Percentiles rank a stretch among this genome's conserved stretches.
These are phyloP conservation scores for Lamprologus lemairii DNA, from an alignment of 2,113 vertebrate genomes.

Conservation along the genomic window DNA sequence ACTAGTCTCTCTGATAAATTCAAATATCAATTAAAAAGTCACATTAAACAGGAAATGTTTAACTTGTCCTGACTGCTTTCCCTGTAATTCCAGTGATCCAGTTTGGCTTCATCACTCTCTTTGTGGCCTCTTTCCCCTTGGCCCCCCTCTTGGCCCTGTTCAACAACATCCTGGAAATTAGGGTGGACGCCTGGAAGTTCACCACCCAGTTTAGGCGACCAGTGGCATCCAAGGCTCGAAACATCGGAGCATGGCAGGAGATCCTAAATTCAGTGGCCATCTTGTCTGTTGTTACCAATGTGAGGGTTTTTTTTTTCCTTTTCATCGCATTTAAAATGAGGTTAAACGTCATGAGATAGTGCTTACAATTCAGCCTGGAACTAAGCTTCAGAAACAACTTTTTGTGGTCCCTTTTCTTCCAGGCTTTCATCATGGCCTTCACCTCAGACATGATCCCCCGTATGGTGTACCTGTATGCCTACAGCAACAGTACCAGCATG, in stretches of 20 bases:
- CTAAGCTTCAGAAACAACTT: neutral
- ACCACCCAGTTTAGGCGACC: slow-evolving; percentile 93
- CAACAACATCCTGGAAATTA: slow-evolving; percentile 92
- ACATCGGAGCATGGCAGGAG: slow-evolving; percentile 96
- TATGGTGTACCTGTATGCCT: slow-evolving; percentile 86
- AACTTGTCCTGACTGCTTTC: neutral
- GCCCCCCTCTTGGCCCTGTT: slow-evolving; percentile 91
- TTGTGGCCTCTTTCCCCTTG: slow-evolving; percentile 96
- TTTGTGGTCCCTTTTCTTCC: neutral
- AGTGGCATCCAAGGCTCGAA: slow-evolving; percentile 87
- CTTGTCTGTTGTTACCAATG: slow-evolving; percentile 91
- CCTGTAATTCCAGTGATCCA: slow-evolving; percentile 78
- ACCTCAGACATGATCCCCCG: slow-evolving; percentile 98
- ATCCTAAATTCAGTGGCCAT: slow-evolving; percentile 88
- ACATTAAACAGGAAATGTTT: neutral
- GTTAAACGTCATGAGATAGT: neutral
- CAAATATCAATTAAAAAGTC: neutral
- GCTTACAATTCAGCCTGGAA: neutral
- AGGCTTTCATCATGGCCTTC: slow-evolving; percentile 97
- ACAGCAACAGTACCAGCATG: slow-evolving; percentile 65
- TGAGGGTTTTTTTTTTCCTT: slow-evolving; percentile 46
- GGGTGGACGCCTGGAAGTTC: slow-evolving; percentile 96
- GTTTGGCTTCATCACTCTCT: slow-evolving; percentile 97
- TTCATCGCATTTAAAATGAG: neutral
- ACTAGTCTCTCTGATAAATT: neutral